Percentiles rank a stretch among this genome's conserved stretches.
phyloP scores from a whole-genome alignment of 1,140 invertebrate genomes.

The Sipha flava region DNA sequence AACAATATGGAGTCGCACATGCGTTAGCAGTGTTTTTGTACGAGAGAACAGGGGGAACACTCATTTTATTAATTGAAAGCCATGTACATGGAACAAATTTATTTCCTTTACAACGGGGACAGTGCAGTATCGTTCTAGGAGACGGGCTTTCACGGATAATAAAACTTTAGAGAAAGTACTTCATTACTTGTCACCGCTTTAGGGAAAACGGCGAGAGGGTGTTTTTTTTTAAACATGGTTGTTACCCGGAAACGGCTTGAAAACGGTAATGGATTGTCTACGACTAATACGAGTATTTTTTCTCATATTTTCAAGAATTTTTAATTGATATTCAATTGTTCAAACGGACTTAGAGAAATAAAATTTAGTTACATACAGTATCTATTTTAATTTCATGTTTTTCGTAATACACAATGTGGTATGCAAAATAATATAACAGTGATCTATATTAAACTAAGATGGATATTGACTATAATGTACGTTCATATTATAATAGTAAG shows the following conservation, averaged over 20 bases:
- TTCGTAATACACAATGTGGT: too few species aligned
- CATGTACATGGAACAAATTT: constrained; percentile 22
- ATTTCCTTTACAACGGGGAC: neutral
- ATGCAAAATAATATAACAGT: too few species aligned
- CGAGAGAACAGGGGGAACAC: neutral
- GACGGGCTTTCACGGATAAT: constrained; percentile 29
- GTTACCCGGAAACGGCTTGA: neutral
- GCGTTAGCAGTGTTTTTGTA: neutral
- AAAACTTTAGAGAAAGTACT: constrained; percentile 25
- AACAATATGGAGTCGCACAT: neutral
- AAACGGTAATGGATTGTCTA: constrained; percentile 4
- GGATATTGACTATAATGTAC: too few species aligned
- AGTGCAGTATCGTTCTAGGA: neutral
- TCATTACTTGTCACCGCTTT: constrained; percentile 22
- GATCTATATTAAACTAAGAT: too few species aligned
- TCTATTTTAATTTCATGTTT: too few species aligned
- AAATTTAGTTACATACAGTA: too few species aligned
- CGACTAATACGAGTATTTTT: neutral
- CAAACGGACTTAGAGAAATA: too few species aligned
- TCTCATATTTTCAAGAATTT: neutral
- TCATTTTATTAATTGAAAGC: constrained; percentile 32
- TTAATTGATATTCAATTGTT: constrained; percentile 6
- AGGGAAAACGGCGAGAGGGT: neutral
- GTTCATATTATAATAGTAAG: too few species aligned
- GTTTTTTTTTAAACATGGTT: neutral